These are phyloP conservation scores for Sorex araneus DNA, from an alignment of 2,113 vertebrate species.

Conservation along the genomic window DNA sequence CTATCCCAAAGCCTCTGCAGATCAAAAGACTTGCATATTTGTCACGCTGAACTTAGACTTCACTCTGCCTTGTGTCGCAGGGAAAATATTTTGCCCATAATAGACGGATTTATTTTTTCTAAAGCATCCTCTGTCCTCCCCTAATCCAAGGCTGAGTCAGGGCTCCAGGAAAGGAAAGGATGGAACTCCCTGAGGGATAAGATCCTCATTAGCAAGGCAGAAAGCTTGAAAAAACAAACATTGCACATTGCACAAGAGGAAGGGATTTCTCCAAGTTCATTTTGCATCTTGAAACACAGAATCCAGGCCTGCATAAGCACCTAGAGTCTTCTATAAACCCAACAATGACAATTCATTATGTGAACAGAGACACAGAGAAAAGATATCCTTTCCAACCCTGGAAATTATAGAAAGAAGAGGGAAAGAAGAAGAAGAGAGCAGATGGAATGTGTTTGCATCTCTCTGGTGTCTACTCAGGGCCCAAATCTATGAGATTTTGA, in stretches of 20 bases:
- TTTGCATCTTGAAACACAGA: background rate
- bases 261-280: conserved; percentile 42
- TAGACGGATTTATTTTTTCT: background rate
- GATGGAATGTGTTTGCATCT: background rate
- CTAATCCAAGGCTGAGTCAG: background rate
- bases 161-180: background rate
- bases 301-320: background rate
- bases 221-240: conserved; percentile 40
- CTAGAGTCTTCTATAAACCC: background rate
- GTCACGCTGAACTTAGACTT: background rate
- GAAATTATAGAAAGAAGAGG: background rate
- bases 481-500: background rate
- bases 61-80: background rate
- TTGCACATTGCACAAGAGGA: background rate
- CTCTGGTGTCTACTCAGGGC: background rate
- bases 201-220: background rate
- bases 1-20: background rate
- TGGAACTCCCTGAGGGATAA: background rate
- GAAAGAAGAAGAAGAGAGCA: background rate
- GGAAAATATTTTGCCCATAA: background rate
- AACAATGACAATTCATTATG: no score
- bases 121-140: background rate
- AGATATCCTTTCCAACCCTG: background rate
- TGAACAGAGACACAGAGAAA: background rate
- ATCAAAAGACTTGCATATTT: background rate